phyloP scores from a whole-genome alignment of 2,888 invertebrate species.

The Ischnura elegans region DNA sequence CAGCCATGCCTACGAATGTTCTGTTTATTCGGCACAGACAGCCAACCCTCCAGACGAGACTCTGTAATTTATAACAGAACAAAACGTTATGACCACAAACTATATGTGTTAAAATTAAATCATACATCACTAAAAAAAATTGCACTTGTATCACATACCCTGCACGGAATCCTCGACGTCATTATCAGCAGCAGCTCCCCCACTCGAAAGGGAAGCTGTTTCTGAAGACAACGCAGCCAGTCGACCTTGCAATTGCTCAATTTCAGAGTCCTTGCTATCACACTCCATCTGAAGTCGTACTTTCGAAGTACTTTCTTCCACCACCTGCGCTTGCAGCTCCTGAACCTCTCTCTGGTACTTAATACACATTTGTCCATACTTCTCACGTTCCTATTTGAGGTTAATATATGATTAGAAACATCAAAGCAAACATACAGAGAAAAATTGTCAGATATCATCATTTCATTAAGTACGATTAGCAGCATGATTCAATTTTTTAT shows the following conservation, averaged over 20 bases:
- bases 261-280: constrained; percentile 97
- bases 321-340: constrained; percentile 90
- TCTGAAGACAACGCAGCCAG: constrained; percentile 89
- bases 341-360: constrained; percentile 92
- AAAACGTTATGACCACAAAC: constrained; percentile 1
- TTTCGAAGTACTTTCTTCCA: constrained; percentile 88
- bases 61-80: constrained; percentile 73
- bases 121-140: not conserved
- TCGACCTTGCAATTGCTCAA: constrained; percentile 92
- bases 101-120: too few species aligned
- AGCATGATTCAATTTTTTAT: too few species aligned
- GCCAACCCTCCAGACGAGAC: constrained; percentile 92
- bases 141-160: constrained; percentile 65
- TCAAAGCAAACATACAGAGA: not conserved
- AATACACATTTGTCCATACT: constrained; percentile 92
- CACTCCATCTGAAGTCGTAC: constrained; percentile 96
- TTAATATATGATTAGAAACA: not conserved
- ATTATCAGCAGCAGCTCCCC: constrained; percentile 83
- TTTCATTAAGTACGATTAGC: too few species aligned
- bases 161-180: constrained; percentile 82
- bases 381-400: constrained; percentile 88
- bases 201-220: constrained; percentile 93
- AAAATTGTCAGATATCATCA: too few species aligned
- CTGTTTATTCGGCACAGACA: constrained; percentile 96
- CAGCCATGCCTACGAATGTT: constrained; percentile 97